phyloP scores from a whole-genome alignment of 2,113 vertebrate species.

The Stigmatopora argus region DNA sequence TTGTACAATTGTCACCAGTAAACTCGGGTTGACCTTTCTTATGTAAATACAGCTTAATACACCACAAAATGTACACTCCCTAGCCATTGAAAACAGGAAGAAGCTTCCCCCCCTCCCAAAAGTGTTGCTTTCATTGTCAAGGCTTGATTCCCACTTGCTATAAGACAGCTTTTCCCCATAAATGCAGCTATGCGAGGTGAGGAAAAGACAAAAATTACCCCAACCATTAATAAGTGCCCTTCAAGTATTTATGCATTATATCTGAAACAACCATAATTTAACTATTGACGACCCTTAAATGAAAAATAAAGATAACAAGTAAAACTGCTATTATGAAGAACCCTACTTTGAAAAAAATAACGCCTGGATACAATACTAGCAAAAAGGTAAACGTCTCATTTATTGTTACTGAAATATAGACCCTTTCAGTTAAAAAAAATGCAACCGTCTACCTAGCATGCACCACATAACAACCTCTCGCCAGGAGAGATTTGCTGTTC shows the following conservation, averaged over 20 bases:
- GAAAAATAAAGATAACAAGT: conserved; percentile 40
- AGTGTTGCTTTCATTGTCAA: conserved; percentile 63
- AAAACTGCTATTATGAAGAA: conserved; percentile 37
- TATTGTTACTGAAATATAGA: conserved; percentile 41
- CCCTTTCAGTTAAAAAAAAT: conserved; percentile 37
- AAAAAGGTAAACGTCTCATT: conserved; percentile 52
- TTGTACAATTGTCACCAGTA: conserved; percentile 49
- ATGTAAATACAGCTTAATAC: conserved; percentile 29
- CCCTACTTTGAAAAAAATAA: conserved; percentile 25
- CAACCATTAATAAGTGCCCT: conserved; percentile 67
- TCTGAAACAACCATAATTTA: conserved; percentile 65
- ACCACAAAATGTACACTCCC: conserved; percentile 46
- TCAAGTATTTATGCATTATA: conserved; percentile 69
- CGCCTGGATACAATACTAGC: conserved; percentile 40
- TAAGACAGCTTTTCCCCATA: conserved; percentile 51
- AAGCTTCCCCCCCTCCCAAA: conserved; percentile 42
- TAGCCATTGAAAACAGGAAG: conserved; percentile 50
- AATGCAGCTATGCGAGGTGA: conserved; percentile 48
- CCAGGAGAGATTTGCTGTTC: conserved; percentile 73
- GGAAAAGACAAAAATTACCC: conserved; percentile 6
- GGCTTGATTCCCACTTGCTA: conserved; percentile 42
- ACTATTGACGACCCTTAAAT: conserved; percentile 55
- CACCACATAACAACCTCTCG: conserved; percentile 54
- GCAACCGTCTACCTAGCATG: conserved; percentile 26
- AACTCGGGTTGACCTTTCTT: conserved; percentile 29